Percentiles rank a stretch among this genome's conserved stretches.
Conservation (phyloP, 2,888 invertebrate species). For the Myopa tessellatipennis region DNA sequence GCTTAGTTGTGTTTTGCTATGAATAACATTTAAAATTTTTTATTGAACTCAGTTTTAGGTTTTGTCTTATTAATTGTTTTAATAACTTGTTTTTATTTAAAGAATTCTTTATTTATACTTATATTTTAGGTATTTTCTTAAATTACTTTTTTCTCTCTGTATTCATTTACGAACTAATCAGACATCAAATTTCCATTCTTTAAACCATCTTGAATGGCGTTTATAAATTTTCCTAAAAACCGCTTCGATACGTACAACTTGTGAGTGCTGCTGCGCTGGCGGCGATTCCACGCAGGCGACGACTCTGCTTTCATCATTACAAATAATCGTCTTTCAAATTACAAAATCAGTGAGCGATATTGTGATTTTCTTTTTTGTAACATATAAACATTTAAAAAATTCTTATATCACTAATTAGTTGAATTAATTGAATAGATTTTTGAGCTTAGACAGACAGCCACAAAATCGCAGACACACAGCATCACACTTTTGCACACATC, state of each 20-base stretch:
- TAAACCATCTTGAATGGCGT: slow-evolving; percentile 16
- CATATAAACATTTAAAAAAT: slow-evolving; percentile 30
- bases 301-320: background rate
- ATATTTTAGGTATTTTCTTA: background rate
- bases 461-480: background rate
- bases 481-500: background rate
- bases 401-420: slow-evolving; percentile 27
- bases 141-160: slow-evolving; percentile 19
- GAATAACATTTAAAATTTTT: slow-evolving; percentile 16
- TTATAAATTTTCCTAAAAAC: slow-evolving; percentile 30
- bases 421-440: slow-evolving; percentile 22
- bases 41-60: too few relatives aligned
- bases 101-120: background rate
- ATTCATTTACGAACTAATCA: slow-evolving; percentile 57
- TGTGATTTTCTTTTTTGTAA: slow-evolving; percentile 16
- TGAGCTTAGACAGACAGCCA: slow-evolving; percentile 24
- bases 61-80: too few relatives aligned
- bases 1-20: background rate
- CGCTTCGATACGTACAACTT: slow-evolving; percentile 1
- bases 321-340: slow-evolving; percentile 12
- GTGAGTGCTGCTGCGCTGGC: background rate
- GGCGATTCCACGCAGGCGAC: background rate
- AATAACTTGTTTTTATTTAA: background rate
- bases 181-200: slow-evolving; percentile 52
- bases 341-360: background rate